Evolutionary conservation across 2,888 invertebrate species (phyloP), one percentile per base, ranked within the genome.

Genomic region (Nowickia ferox): DNA sequence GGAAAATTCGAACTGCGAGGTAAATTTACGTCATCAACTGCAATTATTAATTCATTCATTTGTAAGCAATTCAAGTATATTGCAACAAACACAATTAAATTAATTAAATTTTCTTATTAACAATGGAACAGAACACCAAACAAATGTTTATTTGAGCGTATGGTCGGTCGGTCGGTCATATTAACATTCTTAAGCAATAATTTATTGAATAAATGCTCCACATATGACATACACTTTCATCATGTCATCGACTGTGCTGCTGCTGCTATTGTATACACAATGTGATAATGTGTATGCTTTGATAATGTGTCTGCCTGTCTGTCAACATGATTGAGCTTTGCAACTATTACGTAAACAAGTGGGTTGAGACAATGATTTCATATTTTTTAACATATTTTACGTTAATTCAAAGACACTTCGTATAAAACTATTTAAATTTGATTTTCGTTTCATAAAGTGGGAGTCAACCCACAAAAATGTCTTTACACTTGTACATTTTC

Each of bases 31-130:
- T 75, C 78, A 78, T 61, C 30, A 13, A n/a, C 19, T 30, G 40
- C 19, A 78, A 61, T 51, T 63, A 71, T 61, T 78, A 44, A 68
- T 68, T 46, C 69, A 71, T 69, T 40, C 51, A 78, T 69, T 44
- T 78, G 19, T 51, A 48, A 61, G 9, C 48, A 48, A 59, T 38
- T 38, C 59, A 38, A 59, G 59, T 57, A 30, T 30, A 30, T 38
- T 38, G 38, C 59, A 59, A 17, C 17, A 51, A 38, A 15, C 15
- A 51, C 17, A 57, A 13, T 57, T n/a, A n/a, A n/a, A n/a, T n/a
- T n/a, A n/a, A 22, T 30, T 55, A 11, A 2, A 2, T 11, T 55
- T 55, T 22, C 13, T 57, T 57, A 8, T 71, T 44, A n/a, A 22
- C 42, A 15, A 22, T 38, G 40, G 9, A 42, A 51, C 6, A 40